Evolutionary conservation across 53 echinoderm and acorn worm genomes (phyloP).

Genomic region (Actinopyga echinites): DNA sequence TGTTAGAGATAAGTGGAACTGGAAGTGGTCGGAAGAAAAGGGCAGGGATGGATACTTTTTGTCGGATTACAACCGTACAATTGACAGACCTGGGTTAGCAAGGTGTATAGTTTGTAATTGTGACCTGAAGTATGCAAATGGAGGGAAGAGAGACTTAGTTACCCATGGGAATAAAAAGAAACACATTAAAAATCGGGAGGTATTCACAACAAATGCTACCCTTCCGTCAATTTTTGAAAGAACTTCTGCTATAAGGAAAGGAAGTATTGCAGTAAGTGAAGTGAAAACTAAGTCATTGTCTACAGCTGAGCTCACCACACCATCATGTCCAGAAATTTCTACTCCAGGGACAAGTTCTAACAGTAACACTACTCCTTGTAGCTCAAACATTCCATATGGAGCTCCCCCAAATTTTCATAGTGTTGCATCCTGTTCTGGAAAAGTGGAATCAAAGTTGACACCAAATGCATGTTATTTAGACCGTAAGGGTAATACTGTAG

Average conservation of each 20-base stretch:
- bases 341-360: background rate
- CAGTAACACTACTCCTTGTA: background rate
- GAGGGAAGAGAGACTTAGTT: slow-evolving; percentile 40
- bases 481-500: slow-evolving; percentile 46
- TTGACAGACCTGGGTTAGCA: slow-evolving; percentile 45
- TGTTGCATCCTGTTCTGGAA: slow-evolving; percentile 38
- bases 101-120: slow-evolving; percentile 44
- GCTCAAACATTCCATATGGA: slow-evolving; percentile 48
- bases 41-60: slow-evolving; percentile 8
- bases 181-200: slow-evolving; percentile 41
- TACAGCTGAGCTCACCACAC: too few species aligned
- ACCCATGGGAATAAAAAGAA: slow-evolving; percentile 53
- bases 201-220: slow-evolving; percentile 27
- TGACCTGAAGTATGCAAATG: slow-evolving; percentile 42
- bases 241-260: too few species aligned
- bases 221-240: slow-evolving; percentile 25
- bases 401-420: slow-evolving; percentile 56
- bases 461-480: slow-evolving; percentile 40
- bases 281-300: too few species aligned
- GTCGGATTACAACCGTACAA: slow-evolving; percentile 42
- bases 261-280: too few species aligned
- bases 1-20: slow-evolving; percentile 18
- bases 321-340: background rate
- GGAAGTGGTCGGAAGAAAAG: slow-evolving; percentile 36
- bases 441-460: slow-evolving; percentile 4